Conservation (phyloP, 1,140 invertebrate species). For the Bombus consobrinus region DNA sequence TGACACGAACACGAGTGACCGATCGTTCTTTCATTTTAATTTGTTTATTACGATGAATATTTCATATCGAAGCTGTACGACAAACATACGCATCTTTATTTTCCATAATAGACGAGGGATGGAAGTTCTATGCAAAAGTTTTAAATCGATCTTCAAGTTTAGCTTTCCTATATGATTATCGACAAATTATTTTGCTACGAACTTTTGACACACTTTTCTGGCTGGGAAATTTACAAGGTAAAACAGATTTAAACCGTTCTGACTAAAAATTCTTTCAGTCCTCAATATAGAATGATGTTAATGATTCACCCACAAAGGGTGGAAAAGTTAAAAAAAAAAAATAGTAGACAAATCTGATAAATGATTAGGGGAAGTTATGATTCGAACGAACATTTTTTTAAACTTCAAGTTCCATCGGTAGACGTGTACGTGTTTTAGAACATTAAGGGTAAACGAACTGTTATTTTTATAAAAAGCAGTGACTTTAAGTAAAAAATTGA, state of each 20-base stretch:
- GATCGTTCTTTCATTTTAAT: not conserved
- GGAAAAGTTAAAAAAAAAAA: not conserved
- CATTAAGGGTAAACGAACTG: not conserved
- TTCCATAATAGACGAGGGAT: not conserved
- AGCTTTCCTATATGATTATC: not conserved
- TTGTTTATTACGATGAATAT: not conserved
- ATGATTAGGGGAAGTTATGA: not conserved
- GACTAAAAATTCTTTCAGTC: not conserved
- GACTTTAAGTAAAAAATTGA: not conserved
- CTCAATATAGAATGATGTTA: not conserved
- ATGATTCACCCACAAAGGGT: not conserved
- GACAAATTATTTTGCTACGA: not conserved
- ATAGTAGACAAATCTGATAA: not conserved
- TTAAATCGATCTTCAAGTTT: not conserved
- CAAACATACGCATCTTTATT: not conserved
- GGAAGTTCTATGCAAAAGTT: not conserved
- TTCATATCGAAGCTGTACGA: not conserved
- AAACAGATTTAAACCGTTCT: not conserved
- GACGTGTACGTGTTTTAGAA: not conserved
- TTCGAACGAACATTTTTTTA: not conserved
- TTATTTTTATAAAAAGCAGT: not conserved
- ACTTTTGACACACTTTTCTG: slow-evolving; percentile 1
- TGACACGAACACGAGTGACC: not conserved
- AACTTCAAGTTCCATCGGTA: not conserved
- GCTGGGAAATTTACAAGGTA: not conserved